Conservation (phyloP, 2,113 vertebrate species). For the Tyrannus savana region DNA sequence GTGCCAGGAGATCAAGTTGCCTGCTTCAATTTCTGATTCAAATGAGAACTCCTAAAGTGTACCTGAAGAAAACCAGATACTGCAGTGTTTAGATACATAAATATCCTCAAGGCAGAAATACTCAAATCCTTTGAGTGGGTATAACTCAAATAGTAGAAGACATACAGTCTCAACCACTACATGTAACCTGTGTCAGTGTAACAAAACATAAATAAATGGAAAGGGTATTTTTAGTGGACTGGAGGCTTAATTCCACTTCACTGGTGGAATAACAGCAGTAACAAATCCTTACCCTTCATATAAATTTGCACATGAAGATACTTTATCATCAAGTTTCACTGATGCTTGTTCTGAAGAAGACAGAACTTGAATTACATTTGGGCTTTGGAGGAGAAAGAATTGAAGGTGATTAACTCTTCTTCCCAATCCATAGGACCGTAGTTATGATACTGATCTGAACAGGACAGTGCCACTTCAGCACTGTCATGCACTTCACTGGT, state of each 20-base stretch:
- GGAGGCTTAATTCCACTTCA: neutral
- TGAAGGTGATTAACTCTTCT: neutral
- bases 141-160: neutral
- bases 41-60: neutral
- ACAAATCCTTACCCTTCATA: neutral
- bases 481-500: neutral
- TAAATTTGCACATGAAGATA: neutral
- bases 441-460: neutral
- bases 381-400: neutral
- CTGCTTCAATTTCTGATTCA: conserved; percentile 37
- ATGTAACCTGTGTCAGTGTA: neutral
- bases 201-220: neutral
- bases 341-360: neutral
- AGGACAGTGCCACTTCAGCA: fast-evolving
- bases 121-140: neutral
- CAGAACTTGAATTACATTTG: neutral
- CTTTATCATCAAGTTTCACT: neutral
- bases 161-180: neutral
- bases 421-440: neutral
- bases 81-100: neutral
- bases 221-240: neutral
- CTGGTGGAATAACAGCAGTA: neutral
- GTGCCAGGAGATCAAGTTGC: conserved; percentile 33
- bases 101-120: neutral
- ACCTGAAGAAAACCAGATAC: neutral